phyloP scores from a whole-genome alignment of 2,113 vertebrate genomes.

The Pao palembangensis region DNA sequence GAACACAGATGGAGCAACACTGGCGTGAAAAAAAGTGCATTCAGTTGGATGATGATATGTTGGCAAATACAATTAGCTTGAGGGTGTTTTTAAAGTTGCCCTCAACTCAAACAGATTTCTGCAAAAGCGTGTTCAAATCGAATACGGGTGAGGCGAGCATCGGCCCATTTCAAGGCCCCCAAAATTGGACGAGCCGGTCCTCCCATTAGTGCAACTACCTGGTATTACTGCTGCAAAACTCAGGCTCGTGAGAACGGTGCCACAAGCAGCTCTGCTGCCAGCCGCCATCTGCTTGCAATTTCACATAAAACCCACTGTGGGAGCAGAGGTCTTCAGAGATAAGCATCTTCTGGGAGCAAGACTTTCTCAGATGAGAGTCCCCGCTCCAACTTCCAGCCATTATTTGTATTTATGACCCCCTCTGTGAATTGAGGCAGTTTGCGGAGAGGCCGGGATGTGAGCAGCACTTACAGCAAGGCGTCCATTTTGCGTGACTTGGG shows the following conservation, averaged over 20 bases:
- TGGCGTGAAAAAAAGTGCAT: background rate
- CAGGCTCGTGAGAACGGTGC: slow-evolving; percentile 3
- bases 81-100: background rate
- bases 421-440: slow-evolving; percentile 40
- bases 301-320: slow-evolving; percentile 32
- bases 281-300: slow-evolving; percentile 65
- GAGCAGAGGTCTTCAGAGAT: slow-evolving; percentile 56
- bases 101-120: background rate
- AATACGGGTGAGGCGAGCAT: background rate
- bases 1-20: background rate
- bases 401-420: slow-evolving; percentile 54
- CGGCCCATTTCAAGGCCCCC: slow-evolving; percentile 1
- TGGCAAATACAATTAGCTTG: background rate
- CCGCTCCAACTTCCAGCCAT: slow-evolving; percentile 47
- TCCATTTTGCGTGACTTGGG: slow-evolving; percentile 46
- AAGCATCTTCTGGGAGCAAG: slow-evolving; percentile 48
- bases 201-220: slow-evolving; percentile 19
- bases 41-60: background rate
- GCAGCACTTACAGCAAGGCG: slow-evolving; percentile 49
- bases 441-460: slow-evolving; percentile 34
- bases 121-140: background rate
- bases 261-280: background rate
- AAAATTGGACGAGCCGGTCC: background rate
- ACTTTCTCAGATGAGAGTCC: slow-evolving; percentile 63
- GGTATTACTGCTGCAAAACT: slow-evolving; percentile 13